These are phyloP conservation scores for Pseudomyrmex pallidus DNA, from an alignment of 1,140 invertebrate genomes.

Conservation along the genomic window DNA sequence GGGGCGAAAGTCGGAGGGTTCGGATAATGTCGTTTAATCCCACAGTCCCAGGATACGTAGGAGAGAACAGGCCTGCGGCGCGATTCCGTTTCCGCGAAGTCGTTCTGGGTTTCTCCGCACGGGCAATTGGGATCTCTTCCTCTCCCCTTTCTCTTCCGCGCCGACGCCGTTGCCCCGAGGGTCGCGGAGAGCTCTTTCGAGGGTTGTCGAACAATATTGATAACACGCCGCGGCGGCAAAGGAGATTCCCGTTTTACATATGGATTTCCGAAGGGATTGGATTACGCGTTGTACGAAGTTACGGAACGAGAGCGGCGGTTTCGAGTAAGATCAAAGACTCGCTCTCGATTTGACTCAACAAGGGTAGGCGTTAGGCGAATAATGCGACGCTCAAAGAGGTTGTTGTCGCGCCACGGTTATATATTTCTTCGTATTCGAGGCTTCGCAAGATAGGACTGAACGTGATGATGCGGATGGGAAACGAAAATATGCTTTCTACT, in stretches of 20 bases:
- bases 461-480: slow-evolving; percentile 9
- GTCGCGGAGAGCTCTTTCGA: slow-evolving; percentile 17
- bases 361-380: slow-evolving; percentile 33
- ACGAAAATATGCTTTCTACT: neutral
- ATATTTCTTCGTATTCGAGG: neutral
- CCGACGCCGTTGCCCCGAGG: slow-evolving; percentile 12
- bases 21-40: slow-evolving; percentile 78
- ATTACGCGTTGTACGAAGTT: slow-evolving; percentile 33
- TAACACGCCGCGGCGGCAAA: slow-evolving; percentile 23
- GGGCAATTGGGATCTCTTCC: slow-evolving; percentile 30
- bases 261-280: slow-evolving; percentile 46
- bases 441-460: neutral
- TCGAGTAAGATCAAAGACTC: slow-evolving; percentile 50
- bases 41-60: slow-evolving; percentile 65
- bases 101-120: slow-evolving; percentile 41
- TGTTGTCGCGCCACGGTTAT: slow-evolving; percentile 6
- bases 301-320: slow-evolving; percentile 15
- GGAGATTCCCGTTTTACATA: slow-evolving; percentile 50
- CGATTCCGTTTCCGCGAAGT: slow-evolving; percentile 53
- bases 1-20: slow-evolving; percentile 76
- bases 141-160: too few species aligned
- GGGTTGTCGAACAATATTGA: slow-evolving; percentile 55
- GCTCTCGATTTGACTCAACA: neutral
- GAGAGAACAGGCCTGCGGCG: slow-evolving; percentile 46
- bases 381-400: slow-evolving; percentile 34